Evolutionary conservation across 2,888 invertebrate species (phyloP).

Genomic region (Heterodera filipjevi): DNA sequence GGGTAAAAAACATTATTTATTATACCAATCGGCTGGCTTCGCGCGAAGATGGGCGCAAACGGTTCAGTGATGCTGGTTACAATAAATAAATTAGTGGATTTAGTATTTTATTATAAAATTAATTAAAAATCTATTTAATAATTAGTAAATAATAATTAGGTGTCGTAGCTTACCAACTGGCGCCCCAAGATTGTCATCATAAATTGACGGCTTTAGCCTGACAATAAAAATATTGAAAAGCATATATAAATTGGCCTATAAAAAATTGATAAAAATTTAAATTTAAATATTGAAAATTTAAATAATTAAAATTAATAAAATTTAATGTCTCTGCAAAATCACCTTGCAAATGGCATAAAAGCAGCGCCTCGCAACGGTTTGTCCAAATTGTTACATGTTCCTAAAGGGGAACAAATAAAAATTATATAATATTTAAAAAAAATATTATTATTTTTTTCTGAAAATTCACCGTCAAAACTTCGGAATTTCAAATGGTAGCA

Average conservation of each 20-base stretch:
- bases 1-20: neutral
- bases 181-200: slow-evolving; percentile 63
- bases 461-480: slow-evolving; percentile 59
- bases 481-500: slow-evolving; percentile 63
- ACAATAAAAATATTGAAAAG: too few relatives aligned
- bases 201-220: slow-evolving; percentile 60
- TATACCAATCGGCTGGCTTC: slow-evolving; percentile 19
- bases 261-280: slow-evolving; percentile 19
- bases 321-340: neutral
- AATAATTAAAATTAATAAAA: neutral
- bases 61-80: slow-evolving; percentile 42
- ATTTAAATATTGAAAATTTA: neutral
- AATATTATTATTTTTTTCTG: neutral
- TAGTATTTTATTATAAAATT: too few relatives aligned
- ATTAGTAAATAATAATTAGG: slow-evolving; percentile 7
- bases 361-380: slow-evolving; percentile 62
- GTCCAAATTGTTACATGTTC: slow-evolving; percentile 48
- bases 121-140: neutral
- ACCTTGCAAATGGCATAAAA: slow-evolving; percentile 54
- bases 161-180: slow-evolving; percentile 52
- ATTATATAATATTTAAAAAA: slow-evolving; percentile 6
- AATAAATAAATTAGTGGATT: slow-evolving; percentile 28
- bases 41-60: slow-evolving; percentile 45
- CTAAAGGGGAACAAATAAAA: slow-evolving; percentile 12
- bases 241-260: slow-evolving; percentile 41